Evolutionary conservation across 2,797 vertebrate species (phyloP).

Genomic region (Parambassis ranga): DNA sequence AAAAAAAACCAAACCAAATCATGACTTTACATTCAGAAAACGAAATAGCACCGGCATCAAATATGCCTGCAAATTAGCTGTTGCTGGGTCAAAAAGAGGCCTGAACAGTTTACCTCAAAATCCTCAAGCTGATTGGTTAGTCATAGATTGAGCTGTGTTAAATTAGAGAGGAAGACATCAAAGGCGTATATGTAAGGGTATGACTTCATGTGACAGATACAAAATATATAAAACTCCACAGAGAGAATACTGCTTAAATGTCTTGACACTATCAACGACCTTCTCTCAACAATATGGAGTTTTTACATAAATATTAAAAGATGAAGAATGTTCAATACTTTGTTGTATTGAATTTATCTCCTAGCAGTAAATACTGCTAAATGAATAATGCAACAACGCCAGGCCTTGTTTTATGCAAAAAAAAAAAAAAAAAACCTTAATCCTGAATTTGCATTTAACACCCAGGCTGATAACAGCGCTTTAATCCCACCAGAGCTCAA

Average conservation of each 20-base stretch:
- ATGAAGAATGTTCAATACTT: neutral
- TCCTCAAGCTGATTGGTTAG: neutral
- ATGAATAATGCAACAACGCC: constrained; percentile 12
- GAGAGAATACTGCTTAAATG: no score
- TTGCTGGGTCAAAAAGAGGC: neutral
- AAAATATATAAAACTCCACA: no score
- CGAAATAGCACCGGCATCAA: no score
- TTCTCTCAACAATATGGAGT: neutral
- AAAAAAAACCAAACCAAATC: no score
- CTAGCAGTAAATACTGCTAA: constrained; percentile 1
- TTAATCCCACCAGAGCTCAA: constrained; percentile 20
- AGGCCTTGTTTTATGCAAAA: constrained; percentile 20
- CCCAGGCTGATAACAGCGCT: constrained; percentile 14
- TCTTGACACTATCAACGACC: neutral
- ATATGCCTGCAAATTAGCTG: neutral
- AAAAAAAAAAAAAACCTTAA: constrained; percentile 18
- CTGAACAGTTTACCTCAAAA: neutral
- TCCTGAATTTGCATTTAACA: constrained; percentile 38
- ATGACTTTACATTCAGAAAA: no score
- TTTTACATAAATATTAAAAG: neutral
- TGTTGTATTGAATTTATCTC: neutral
- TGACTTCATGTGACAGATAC: no score
- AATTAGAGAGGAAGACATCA: neutral
- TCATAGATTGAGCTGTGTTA: neutral
- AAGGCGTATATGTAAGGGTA: no score